phyloP scores from a whole-genome alignment of 2,888 invertebrate genomes.

The Thumatha senex region DNA sequence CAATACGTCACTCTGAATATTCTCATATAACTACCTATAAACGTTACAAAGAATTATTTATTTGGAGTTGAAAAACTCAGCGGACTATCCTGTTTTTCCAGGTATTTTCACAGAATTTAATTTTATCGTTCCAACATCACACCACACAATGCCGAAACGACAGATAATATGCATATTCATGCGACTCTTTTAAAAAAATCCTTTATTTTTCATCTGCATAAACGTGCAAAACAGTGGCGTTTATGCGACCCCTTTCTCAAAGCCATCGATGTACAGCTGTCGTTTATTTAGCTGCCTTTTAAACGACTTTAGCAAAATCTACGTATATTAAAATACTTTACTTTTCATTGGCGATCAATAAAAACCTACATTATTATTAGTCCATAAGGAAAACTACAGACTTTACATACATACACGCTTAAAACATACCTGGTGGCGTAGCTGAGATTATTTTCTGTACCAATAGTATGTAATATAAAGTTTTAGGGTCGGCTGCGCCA shows the following conservation, averaged over 20 bases:
- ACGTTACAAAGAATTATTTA: conserved; percentile 2
- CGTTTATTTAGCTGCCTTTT: conserved; percentile 21
- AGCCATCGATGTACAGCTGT: conserved; percentile 19
- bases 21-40: no score
- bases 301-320: conserved; percentile 10
- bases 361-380: no score
- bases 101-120: conserved; percentile 44
- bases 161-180: conserved; percentile 51
- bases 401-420: no score
- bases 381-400: no score
- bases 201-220: conserved; percentile 37
- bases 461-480: no score
- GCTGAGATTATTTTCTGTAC: no score
- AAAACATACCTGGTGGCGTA: no score
- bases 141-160: conserved; percentile 32
- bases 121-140: conserved; percentile 44
- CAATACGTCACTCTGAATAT: background rate
- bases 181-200: conserved; percentile 36
- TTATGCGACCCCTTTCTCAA: conserved; percentile 14
- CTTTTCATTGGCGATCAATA: no score
- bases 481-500: no score
- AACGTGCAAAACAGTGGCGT: conserved; percentile 24
- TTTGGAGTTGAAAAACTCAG: background rate
- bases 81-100: conserved; percentile 29
- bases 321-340: conserved; percentile 14